phyloP scores from a whole-genome alignment of 2,797 vertebrate genomes.

The Brachymystax lenok region DNA sequence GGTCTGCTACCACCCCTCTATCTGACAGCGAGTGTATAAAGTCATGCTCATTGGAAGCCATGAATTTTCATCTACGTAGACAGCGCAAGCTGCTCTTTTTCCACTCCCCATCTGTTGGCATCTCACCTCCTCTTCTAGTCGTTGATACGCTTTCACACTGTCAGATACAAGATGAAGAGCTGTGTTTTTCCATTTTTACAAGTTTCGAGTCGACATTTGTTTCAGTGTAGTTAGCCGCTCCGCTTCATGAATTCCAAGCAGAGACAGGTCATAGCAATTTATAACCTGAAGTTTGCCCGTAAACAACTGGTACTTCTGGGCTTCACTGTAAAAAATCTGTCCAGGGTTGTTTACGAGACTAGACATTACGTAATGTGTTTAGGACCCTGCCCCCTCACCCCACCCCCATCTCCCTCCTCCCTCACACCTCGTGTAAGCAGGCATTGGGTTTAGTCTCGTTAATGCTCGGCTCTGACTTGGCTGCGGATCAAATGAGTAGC shows the following conservation, averaged over 20 bases:
- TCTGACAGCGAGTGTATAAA: neutral
- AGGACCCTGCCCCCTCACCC: neutral
- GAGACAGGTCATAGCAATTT: neutral
- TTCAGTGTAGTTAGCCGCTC: neutral
- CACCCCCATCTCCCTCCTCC: neutral
- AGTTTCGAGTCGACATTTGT: neutral
- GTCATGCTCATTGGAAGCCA: neutral
- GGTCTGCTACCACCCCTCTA: neutral
- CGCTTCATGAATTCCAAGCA: neutral
- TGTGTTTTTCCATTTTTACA: neutral
- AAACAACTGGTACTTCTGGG: neutral
- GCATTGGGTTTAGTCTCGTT: neutral
- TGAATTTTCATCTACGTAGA: neutral
- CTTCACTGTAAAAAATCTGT: neutral
- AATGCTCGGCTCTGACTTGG: constrained; percentile 6
- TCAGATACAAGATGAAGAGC: neutral
- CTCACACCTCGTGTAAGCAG: neutral
- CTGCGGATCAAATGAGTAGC: constrained; percentile 7
- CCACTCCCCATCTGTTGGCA: neutral
- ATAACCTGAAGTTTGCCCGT: neutral
- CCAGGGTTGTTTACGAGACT: neutral
- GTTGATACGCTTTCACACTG: neutral
- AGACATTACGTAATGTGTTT: neutral
- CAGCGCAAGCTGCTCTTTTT: constrained; percentile 7
- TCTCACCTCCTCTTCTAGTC: neutral